A percentile compares a stretch with the other conserved stretches of the same genome.
Conservation (phyloP, 2,888 invertebrate genomes). For the Melanophora roralis region DNA sequence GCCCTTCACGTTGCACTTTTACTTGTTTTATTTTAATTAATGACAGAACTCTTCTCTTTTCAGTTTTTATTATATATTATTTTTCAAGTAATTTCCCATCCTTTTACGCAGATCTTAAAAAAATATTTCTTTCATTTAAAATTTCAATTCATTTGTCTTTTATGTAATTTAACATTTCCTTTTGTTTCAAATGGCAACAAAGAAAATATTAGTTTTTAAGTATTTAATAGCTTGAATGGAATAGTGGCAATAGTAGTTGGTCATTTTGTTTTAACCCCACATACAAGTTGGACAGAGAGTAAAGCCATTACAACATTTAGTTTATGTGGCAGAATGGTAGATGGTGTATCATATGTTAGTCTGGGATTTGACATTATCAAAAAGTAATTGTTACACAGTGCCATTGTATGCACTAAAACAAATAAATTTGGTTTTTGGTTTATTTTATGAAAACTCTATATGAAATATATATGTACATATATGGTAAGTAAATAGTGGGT, state of each 20-base stretch:
- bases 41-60: neutral
- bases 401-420: neutral
- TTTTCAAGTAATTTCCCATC: neutral
- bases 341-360: constrained; percentile 61
- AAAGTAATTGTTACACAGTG: constrained; percentile 57
- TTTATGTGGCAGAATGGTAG: constrained; percentile 17
- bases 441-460: constrained; percentile 5
- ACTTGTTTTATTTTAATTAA: neutral
- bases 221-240: constrained; percentile 37
- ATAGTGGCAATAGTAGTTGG: constrained; percentile 36
- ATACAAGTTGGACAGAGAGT: neutral
- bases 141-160: constrained; percentile 15
- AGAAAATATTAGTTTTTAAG: neutral
- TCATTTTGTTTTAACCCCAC: neutral
- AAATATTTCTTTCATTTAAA: constrained; percentile 25
- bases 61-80: constrained; percentile 8
- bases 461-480: too few relatives aligned
- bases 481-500: neutral
- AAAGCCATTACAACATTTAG: neutral
- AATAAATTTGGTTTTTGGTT: neutral
- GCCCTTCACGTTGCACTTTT: neutral
- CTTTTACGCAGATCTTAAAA: neutral
- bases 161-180: constrained; percentile 2
- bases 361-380: constrained; percentile 61
- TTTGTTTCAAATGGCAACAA: neutral